Evolutionary conservation across 2,888 invertebrate species (phyloP), one percentile per base, ranked within the genome.

Genomic region (Eupithecia exiguata): DNA sequence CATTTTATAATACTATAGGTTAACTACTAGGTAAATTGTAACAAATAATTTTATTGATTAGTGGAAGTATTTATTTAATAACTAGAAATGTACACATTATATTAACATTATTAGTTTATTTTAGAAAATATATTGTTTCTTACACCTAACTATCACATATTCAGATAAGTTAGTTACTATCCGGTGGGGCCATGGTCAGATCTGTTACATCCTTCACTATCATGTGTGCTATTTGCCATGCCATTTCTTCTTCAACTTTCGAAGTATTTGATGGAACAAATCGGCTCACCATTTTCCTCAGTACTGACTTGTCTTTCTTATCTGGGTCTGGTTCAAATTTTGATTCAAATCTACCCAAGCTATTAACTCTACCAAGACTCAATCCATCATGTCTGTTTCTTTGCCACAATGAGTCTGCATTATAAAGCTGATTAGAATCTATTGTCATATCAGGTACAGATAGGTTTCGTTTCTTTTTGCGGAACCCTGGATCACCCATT

Each of bases 211-310:
- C 99, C 91, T 97, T 98, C 63, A 99, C 97, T 86, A 99, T 99
- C 97, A 98, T 98, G 92, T 98, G 98, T 38, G 99, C 99, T 79
- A 99, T 97, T 94, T 98, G 98, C 97, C 99, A 98, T 7, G 99
- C 99, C 95, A 99, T 97, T 90, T 99, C 99, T 91, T 99, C 99
- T 92, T 99, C 97, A 68, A 97, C 97, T 95, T 97, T 97, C 83
- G 98, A 97, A 86, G 98, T 97, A 71, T 97, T 97, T 82, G 96
- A 95, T 93, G 97, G 97, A 75, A 98, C 97, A 87, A 98, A 96
- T 87, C 96, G 96, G 84, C 96, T 97, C 77, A 98, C 96, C 84
- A 97, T 97, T 86, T 93, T 93, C 77, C 89, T 93, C 66, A 94
- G 84, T 62, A 93, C 91, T 70, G 95, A 95, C 75, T 88, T 91